Evolutionary conservation across 1,140 invertebrate species (phyloP), one percentile per base, ranked within the genome.

Genomic region (Megalonaias nervosa): DNA sequence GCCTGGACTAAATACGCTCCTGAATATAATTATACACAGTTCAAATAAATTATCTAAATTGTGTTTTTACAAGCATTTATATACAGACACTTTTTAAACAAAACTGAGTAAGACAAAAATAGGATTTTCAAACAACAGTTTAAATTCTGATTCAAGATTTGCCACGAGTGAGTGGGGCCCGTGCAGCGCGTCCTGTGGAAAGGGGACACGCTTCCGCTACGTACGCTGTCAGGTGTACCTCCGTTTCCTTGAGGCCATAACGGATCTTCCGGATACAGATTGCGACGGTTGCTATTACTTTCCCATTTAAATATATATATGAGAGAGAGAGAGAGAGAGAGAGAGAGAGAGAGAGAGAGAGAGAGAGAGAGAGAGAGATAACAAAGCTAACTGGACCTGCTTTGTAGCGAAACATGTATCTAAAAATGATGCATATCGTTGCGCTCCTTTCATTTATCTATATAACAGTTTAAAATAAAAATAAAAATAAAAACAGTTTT

Each of bases 191-290:
- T 95, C 95, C 1, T 99, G 97, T 88, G 97, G 97, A 1, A 94
- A 96, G 87, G 97, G 97, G 0, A 92, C 95, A 57, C 92, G 94
- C 14, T 94, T 94, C 73, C 93, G 96, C 11, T 93, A 94, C 82
- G 96, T 97, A 2, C 93, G 95, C 75, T 99, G 97, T 91, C 97
- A 97, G 92, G 97, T 98, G 82, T 97, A 96, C 90, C 91, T 99
- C 64, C 67, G 76, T 21, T 85, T 83, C 73, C 75, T 85, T 17
- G 68, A 83, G 48, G 79, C 81, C n/a, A 80, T 83, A 61, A 78
- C 80, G 23, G 86, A 87, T 66, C 90, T 98, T 16, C 96, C 97
- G 1, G 96, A 98, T 82, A 93, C 93, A n/a, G 94, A 98, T 82
- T 99, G 97, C 87, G 93, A 94, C 69, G 89, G 89, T 86, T 77